A percentile compares a stretch with the other conserved stretches of the same genome.
phyloP scores from a whole-genome alignment of 2,113 vertebrate genomes.

The Oryzias curvinotus region DNA sequence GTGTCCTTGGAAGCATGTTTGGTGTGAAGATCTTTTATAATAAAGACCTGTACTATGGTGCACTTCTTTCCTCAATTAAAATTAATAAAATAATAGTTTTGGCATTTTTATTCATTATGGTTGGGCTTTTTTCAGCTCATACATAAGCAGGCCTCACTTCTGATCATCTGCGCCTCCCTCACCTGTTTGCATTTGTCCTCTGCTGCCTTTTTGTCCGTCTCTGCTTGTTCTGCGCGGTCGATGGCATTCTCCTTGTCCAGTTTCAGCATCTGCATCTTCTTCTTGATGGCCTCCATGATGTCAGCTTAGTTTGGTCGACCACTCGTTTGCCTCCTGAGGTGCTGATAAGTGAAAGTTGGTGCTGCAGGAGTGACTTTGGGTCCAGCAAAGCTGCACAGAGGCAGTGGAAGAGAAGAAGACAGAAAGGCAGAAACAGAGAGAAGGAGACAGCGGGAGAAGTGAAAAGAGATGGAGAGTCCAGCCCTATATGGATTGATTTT shows the following conservation, averaged over 20 bases:
- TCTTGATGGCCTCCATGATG: slow-evolving; percentile 93
- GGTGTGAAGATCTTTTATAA: slow-evolving; percentile 32
- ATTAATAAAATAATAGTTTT: background rate
- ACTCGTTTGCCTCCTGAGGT: slow-evolving; percentile 4
- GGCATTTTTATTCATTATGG: background rate
- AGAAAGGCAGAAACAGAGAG: slow-evolving; percentile 21
- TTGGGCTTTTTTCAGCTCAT: background rate
- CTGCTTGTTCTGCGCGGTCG: slow-evolving; percentile 92
- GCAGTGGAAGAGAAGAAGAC: slow-evolving; percentile 28
- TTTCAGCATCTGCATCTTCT: slow-evolving; percentile 92
- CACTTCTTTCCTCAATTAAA: no score
- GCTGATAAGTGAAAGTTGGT: slow-evolving; percentile 23
- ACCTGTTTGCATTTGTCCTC: slow-evolving; percentile 96
- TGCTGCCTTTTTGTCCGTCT: slow-evolving; percentile 91
- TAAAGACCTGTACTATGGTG: background rate
- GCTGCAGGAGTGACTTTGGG: slow-evolving; percentile 1
- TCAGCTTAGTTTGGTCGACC: slow-evolving; percentile 18
- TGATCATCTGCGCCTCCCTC: slow-evolving; percentile 20
- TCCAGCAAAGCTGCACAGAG: slow-evolving; percentile 30
- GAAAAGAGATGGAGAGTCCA: slow-evolving; percentile 47
- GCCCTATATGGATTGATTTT: slow-evolving; percentile 72
- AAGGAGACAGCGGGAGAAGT: slow-evolving; percentile 41
- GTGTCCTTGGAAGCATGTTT: slow-evolving; percentile 28
- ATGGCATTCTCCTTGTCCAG: slow-evolving; percentile 97
- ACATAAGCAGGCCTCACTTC: background rate